Evolutionary conservation across 1,140 invertebrate species (phyloP).

Genomic region (Brevipalpus yothersi): DNA sequence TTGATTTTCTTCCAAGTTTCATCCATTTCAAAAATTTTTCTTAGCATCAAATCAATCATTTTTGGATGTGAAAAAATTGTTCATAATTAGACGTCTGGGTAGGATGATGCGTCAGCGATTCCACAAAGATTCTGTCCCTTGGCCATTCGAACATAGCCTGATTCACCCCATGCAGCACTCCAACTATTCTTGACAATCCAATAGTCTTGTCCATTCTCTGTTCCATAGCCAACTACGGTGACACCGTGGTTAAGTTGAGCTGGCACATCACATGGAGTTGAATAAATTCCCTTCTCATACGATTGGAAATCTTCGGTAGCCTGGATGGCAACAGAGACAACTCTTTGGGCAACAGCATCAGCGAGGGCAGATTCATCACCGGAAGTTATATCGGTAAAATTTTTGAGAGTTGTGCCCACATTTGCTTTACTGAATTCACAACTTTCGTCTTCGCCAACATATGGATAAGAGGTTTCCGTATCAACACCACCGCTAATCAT

Average conservation of each 20-base stretch:
- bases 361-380: conserved; percentile 20
- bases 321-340: conserved; percentile 30
- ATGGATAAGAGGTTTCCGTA: conserved; percentile 21
- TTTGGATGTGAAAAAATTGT: too few species aligned
- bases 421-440: conserved; percentile 41
- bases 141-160: conserved; percentile 2
- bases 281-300: conserved; percentile 41
- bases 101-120: background rate
- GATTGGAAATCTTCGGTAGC: conserved; percentile 33
- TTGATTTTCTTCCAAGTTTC: too few species aligned
- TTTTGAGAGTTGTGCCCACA: conserved; percentile 15
- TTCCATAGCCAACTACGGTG: conserved; percentile 27
- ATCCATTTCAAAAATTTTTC: too few species aligned
- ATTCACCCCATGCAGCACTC: conserved; percentile 5
- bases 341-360: conserved; percentile 27
- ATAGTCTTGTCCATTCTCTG: conserved; percentile 12
- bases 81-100: background rate
- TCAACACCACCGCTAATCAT: conserved; percentile 37
- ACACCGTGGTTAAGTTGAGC: conserved; percentile 24
- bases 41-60: too few species aligned
- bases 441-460: conserved; percentile 22
- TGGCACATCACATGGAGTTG: conserved; percentile 26
- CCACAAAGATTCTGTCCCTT: conserved; percentile 23
- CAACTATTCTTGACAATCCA: conserved; percentile 14
- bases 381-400: conserved; percentile 7